Evolutionary conservation across 2,888 invertebrate species (phyloP).

Genomic region (Ceriagrion tenellum): DNA sequence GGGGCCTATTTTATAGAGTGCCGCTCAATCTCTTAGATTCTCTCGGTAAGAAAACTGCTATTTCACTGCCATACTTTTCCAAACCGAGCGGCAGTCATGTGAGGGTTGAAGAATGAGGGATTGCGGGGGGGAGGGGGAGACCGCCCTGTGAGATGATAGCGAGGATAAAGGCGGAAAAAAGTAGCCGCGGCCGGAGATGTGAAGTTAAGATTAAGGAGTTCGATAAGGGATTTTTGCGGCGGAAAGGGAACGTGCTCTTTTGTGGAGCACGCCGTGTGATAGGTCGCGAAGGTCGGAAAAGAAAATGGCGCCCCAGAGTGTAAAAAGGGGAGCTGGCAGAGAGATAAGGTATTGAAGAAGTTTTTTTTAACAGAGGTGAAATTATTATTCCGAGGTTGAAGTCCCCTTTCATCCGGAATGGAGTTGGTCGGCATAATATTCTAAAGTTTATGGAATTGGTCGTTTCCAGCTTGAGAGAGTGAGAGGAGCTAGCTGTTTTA

Average conservation of each 20-base stretch:
- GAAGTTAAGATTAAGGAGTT: conserved; percentile 6
- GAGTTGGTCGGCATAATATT: too few relatives aligned
- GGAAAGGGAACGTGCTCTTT: conserved; percentile 6
- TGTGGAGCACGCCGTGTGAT: neutral
- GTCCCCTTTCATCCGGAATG: too few relatives aligned
- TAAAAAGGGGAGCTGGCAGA: neutral
- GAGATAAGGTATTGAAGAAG: too few relatives aligned
- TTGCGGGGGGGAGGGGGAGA: too few relatives aligned
- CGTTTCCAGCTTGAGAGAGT: too few relatives aligned
- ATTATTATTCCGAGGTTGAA: too few relatives aligned
- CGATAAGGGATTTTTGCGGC: neutral
- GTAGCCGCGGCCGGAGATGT: neutral
- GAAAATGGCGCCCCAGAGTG: neutral
- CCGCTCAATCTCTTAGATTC: too few relatives aligned
- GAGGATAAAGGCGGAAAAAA: neutral
- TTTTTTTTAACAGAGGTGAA: too few relatives aligned
- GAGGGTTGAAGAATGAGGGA: neutral
- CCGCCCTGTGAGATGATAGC: neutral
- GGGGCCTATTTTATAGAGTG: too few relatives aligned
- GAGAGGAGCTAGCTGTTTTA: too few relatives aligned
- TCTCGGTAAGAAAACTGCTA: too few relatives aligned
- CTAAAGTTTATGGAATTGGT: too few relatives aligned
- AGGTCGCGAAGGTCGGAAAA: neutral
- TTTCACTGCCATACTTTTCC: neutral
- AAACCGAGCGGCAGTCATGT: neutral